Conservation (phyloP, 1,140 invertebrate genomes). For the Rhyacophila brunnea region DNA sequence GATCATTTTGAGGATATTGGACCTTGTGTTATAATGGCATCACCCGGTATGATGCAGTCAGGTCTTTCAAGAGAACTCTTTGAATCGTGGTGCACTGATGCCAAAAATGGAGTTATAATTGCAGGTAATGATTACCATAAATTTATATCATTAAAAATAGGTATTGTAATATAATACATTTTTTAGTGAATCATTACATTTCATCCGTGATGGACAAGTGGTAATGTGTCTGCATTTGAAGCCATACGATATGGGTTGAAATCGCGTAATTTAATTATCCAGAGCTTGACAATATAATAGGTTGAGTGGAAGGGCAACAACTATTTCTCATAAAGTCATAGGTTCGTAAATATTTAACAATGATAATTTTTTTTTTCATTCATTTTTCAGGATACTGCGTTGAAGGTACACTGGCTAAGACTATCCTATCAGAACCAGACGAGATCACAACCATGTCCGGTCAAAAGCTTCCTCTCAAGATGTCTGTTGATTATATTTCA, state of each 20-base stretch:
- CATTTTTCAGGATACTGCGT: slow-evolving; percentile 84
- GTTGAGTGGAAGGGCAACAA: no score
- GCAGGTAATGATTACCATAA: slow-evolving; percentile 78
- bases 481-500: slow-evolving; percentile 99
- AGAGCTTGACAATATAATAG: slow-evolving; percentile 5
- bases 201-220: no score
- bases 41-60: slow-evolving; percentile 99
- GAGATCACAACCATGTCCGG: slow-evolving; percentile 95
- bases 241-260: no score
- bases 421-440: slow-evolving; percentile 95
- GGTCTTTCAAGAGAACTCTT: slow-evolving; percentile 96
- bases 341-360: background rate
- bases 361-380: slow-evolving; percentile 5
- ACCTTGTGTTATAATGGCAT: slow-evolving; percentile 98
- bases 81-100: slow-evolving; percentile 97
- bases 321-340: no score
- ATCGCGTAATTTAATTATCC: no score
- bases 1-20: slow-evolving; percentile 99
- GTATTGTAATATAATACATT: no score
- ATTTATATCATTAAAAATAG: no score
- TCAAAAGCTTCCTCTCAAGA: slow-evolving; percentile 93
- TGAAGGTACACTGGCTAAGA: slow-evolving; percentile 97
- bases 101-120: slow-evolving; percentile 97
- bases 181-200: no score
- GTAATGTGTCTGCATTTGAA: no score